Evolutionary conservation across 2,888 invertebrate genomes (phyloP), one percentile per base, ranked within the genome.

Genomic region (Trissolcus japonicus): DNA sequence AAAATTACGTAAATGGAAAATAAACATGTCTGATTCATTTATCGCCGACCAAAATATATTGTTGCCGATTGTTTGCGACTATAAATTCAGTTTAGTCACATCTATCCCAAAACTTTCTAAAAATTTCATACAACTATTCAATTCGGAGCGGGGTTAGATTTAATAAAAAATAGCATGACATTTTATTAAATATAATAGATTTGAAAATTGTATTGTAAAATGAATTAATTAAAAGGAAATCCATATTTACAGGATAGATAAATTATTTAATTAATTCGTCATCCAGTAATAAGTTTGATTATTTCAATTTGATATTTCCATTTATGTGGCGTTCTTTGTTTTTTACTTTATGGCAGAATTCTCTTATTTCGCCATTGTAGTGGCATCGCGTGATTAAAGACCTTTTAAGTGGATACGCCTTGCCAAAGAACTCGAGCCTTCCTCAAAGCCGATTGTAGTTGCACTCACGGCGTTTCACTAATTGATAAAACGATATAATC

Each of bases 311-410:
- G n/a, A n/a, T n/a, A n/a, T n/a, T 35, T 35, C 35, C 62, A 73
- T 60, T 68, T 73, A 63, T 73, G 67, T 62, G 61, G 56, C 68
- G 68, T 68, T 66, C 68, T 62, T 72, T 73, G 73, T 68, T 77
- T 77, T 68, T 77, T 68, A 77, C 72, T 73, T 73, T 68, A 77
- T 60, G 63, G 77, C 59, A 65, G 40, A 6, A 67, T 72, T 72
- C 56, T 68, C 67, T 67, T 60, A 72, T 72, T 78, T 62, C 59
- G 56, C 71, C 59, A 76, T 79, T 79, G 77, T 74, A 67, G 74
- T 60, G 68, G 75, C 75, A 76, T 79, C 72, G 76, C 78, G 75
- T 79, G 78, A 79, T 79, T 76, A 79, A 79, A 79, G 79, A 68
- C 76, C 79, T 79, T 76, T 75, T 71, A 68, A 71, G 66, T 59